These are phyloP conservation scores for Falco punctatus DNA, from an alignment of 2,113 vertebrate genomes.

Conservation along the genomic window DNA sequence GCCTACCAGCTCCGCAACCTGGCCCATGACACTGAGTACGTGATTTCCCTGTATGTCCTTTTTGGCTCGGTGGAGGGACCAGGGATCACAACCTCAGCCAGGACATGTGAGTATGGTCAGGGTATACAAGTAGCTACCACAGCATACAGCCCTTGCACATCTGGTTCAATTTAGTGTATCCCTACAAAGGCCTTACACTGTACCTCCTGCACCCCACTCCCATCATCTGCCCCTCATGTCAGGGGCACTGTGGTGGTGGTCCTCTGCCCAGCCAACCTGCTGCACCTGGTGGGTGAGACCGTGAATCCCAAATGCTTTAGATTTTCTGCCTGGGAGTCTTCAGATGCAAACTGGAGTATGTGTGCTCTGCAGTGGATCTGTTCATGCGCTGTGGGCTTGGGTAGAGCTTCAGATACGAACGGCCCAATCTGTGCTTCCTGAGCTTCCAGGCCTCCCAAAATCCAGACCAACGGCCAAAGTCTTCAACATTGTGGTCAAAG, in stretches of 20 bases:
- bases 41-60: conserved; percentile 87
- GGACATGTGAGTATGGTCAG: conserved; percentile 79
- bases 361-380: neutral
- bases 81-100: conserved; percentile 83
- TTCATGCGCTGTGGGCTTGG: neutral
- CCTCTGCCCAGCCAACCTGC: neutral
- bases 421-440: neutral
- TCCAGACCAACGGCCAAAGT: neutral
- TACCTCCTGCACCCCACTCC: neutral
- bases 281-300: neutral
- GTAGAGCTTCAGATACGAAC: neutral
- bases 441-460: neutral
- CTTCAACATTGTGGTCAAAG: neutral
- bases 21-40: conserved; percentile 85
- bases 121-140: rapidly evolving
- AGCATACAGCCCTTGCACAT: rapidly evolving
- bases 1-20: conserved; percentile 78
- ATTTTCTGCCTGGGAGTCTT: neutral
- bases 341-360: neutral
- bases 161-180: neutral
- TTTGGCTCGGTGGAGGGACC: conserved; percentile 84
- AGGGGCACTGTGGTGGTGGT: neutral
- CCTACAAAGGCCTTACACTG: neutral
- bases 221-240: neutral
- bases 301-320: neutral